These are phyloP conservation scores for Galemys pyrenaicus DNA, from an alignment of 2,113 vertebrate species.

Conservation along the genomic window DNA sequence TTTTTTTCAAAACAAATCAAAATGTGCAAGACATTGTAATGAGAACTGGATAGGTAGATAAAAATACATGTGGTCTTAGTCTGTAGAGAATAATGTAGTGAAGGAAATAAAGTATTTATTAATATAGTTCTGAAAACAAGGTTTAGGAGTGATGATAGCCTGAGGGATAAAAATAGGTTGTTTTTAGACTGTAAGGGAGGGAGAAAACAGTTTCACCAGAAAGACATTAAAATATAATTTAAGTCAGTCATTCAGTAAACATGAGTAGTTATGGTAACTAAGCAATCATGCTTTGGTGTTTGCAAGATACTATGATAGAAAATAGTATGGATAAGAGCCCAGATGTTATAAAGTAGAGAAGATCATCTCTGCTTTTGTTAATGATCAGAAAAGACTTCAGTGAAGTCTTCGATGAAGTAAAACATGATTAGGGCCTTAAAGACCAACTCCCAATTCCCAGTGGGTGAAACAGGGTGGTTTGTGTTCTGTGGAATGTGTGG, in stretches of 20 bases:
- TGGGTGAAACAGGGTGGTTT: not conserved
- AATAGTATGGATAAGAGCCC: not conserved
- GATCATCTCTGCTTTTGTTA: constrained; percentile 38
- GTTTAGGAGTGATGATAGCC: not conserved
- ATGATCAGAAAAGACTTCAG: not conserved
- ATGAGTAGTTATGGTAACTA: not conserved
- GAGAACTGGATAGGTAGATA: constrained; percentile 1
- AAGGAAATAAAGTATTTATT: constrained; percentile 62
- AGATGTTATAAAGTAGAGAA: not conserved
- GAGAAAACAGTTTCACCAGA: constrained; percentile 27
- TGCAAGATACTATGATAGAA: constrained; percentile 28
- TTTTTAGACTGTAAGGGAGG: constrained; percentile 30
- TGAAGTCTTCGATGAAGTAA: not conserved
- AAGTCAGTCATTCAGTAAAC: constrained; percentile 6
- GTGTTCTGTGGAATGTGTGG: not conserved
- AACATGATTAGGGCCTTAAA: not conserved
- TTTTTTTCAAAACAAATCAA: constrained; percentile 31
- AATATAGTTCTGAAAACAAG: constrained; percentile 12
- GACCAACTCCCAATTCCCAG: not conserved
- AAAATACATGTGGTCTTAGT: constrained; percentile 6
- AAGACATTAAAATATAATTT: constrained; percentile 47
- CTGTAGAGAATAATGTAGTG: not conserved
- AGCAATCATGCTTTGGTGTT: constrained; percentile 29
- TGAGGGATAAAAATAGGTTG: constrained; percentile 8
- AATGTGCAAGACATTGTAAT: not conserved